These are phyloP conservation scores for Willowsia nigromaculata DNA, from an alignment of 2,888 invertebrate genomes.

Conservation along the genomic window DNA sequence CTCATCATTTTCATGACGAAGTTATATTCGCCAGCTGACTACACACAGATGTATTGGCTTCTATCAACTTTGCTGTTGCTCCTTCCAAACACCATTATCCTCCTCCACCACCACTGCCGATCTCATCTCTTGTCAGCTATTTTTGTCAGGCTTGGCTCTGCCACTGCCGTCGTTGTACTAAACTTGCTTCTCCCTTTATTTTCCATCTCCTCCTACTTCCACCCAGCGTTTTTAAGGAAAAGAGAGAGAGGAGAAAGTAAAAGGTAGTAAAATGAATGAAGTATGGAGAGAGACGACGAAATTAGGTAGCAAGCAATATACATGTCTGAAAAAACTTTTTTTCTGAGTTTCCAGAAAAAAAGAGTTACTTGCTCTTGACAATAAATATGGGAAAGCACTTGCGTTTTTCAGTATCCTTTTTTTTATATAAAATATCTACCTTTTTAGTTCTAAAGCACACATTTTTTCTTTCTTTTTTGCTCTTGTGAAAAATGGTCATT, in stretches of 20 bases:
- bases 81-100: neutral
- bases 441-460: slow-evolving; percentile 15
- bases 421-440: neutral
- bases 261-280: slow-evolving; percentile 56
- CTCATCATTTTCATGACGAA: slow-evolving; percentile 6
- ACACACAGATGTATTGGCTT: neutral
- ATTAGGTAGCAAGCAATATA: slow-evolving; percentile 56
- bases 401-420: neutral
- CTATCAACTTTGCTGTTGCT: slow-evolving; percentile 17
- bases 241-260: neutral
- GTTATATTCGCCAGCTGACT: neutral
- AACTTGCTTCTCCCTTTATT: slow-evolving; percentile 40
- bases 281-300: slow-evolving; percentile 27
- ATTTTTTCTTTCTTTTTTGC: neutral
- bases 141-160: neutral
- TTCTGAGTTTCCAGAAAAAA: slow-evolving; percentile 3
- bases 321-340: slow-evolving; percentile 44
- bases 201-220: slow-evolving; percentile 45
- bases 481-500: slow-evolving; percentile 35
- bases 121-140: slow-evolving; percentile 55
- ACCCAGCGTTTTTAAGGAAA: slow-evolving; percentile 32
- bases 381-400: slow-evolving; percentile 43
- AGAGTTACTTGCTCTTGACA: slow-evolving; percentile 49
- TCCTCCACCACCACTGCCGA: neutral
- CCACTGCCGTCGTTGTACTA: neutral